phyloP scores from a whole-genome alignment of 2,113 vertebrate genomes.

The Sisor rabdophorus region DNA sequence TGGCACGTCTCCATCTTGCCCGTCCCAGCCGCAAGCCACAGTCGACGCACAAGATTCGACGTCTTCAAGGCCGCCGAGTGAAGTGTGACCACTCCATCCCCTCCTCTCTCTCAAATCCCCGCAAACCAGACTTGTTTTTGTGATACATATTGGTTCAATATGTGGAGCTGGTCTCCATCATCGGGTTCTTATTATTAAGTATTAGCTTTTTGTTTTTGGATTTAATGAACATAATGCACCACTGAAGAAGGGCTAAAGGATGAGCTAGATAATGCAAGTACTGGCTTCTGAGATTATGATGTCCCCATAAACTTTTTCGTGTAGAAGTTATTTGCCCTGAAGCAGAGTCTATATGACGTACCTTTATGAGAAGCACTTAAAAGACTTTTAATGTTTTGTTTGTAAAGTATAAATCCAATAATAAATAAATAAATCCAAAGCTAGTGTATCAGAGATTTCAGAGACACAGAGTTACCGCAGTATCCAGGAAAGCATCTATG shows the following conservation, averaged over 20 bases:
- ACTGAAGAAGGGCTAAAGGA: slow-evolving; percentile 23
- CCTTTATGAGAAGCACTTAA: slow-evolving; percentile 8
- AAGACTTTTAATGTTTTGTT: background rate
- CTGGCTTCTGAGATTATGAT: slow-evolving; percentile 5
- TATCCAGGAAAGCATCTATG: slow-evolving; percentile 8
- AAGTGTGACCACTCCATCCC: slow-evolving; percentile 36
- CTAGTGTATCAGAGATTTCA: background rate
- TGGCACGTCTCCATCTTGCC: slow-evolving; percentile 12
- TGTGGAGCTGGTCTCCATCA: slow-evolving; percentile 65
- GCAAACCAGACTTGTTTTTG: slow-evolving; percentile 42
- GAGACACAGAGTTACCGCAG: background rate
- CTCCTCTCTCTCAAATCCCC: background rate
- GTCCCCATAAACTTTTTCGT: slow-evolving; percentile 4
- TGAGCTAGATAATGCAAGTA: slow-evolving; percentile 12
- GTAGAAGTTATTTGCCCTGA: slow-evolving; percentile 3
- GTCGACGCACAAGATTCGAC: slow-evolving; percentile 29
- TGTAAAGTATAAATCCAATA: background rate
- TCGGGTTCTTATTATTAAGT: slow-evolving; percentile 25
- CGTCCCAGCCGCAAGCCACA: slow-evolving; percentile 4
- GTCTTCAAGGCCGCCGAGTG: slow-evolving; percentile 37
- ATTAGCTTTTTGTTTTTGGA: slow-evolving; percentile 24
- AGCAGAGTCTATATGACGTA: slow-evolving; percentile 1
- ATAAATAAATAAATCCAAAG: background rate
- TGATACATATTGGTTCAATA: slow-evolving; percentile 42
- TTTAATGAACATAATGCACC: slow-evolving; percentile 34